Base-by-base conservation (phyloP, 2,888 invertebrate species). In the Gandaritis pyraliata region DNA sequence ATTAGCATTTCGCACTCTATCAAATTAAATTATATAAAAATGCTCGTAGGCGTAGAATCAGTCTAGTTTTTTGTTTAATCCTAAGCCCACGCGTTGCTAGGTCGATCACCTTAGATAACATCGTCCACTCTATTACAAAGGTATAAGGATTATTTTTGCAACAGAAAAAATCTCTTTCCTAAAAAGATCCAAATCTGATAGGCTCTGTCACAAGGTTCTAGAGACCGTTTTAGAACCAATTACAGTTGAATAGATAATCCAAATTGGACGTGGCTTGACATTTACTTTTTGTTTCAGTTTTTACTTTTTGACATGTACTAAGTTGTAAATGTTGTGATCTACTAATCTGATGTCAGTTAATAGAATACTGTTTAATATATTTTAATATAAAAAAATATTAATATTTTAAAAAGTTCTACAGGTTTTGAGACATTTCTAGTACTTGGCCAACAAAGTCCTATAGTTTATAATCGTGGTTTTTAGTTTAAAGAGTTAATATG, bases 321-420 rank as follows among this genome's bases (percentile, higher is more conserved):
- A 38, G 54, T 52, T 57, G 56, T 56, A 30, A 62, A 50, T 30
- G 54, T 52, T 57, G 56, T 56, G 18, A 62, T 52, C 61, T 47
- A 39, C 29, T 51, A 41, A 57, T 46, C 53, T 46, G 30, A 18
- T 58, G 57, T 62, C 8, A 39, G 45, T n/a, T n/a, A n/a, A n/a
- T n/a, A n/a, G n/a, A n/a, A n/a, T n/a, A n/a, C n/a, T n/a, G n/a
- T n/a, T n/a, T n/a, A n/a, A n/a, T n/a, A n/a, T n/a, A n/a, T n/a
- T n/a, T n/a, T n/a, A n/a, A n/a, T n/a, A n/a, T n/a, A n/a, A n/a
- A n/a, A n/a, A n/a, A n/a, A n/a, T n/a, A n/a, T n/a, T n/a, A n/a
- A n/a, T n/a, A n/a, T n/a, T n/a, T n/a, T n/a, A n/a, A n/a, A n/a
- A n/a, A n/a, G n/a, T n/a, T n/a, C n/a, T n/a, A n/a, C n/a, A n/a